These are phyloP conservation scores for Acrobasis repandana DNA, from an alignment of 2,888 invertebrate genomes.

Conservation along the genomic window DNA sequence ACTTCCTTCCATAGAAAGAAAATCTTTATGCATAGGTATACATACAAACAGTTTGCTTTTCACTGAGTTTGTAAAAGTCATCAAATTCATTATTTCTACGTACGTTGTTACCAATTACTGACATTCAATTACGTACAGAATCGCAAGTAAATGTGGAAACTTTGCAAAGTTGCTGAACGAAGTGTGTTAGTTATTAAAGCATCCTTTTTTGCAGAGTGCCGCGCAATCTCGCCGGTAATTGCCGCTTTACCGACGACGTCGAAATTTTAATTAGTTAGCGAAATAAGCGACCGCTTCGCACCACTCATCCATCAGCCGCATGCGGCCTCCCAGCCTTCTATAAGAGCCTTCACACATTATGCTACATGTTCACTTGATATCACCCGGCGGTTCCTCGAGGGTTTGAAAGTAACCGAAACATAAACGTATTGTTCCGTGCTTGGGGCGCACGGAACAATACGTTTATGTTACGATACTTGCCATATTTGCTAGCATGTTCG, in stretches of 20 bases:
- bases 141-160: slow-evolving; percentile 17
- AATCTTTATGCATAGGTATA: no score
- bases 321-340: neutral
- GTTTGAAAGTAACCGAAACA: no score
- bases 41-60: no score
- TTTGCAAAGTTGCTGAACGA: slow-evolving; percentile 10
- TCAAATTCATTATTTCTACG: neutral
- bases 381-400: no score
- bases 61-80: neutral
- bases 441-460: no score
- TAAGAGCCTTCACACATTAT: neutral
- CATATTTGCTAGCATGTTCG: no score
- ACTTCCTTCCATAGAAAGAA: no score
- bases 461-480: no score
- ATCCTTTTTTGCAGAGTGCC: slow-evolving; percentile 40
- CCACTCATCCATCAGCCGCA: slow-evolving; percentile 30
- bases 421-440: no score
- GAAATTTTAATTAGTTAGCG: slow-evolving; percentile 57
- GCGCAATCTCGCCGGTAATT: slow-evolving; percentile 47
- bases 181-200: slow-evolving; percentile 40
- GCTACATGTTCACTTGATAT: no score
- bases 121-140: slow-evolving; percentile 12
- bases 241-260: slow-evolving; percentile 47
- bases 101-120: slow-evolving; percentile 2
- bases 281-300: slow-evolving; percentile 33